These are phyloP conservation scores for Mythimna loreyi DNA, from an alignment of 2,888 invertebrate genomes.

Conservation along the genomic window DNA sequence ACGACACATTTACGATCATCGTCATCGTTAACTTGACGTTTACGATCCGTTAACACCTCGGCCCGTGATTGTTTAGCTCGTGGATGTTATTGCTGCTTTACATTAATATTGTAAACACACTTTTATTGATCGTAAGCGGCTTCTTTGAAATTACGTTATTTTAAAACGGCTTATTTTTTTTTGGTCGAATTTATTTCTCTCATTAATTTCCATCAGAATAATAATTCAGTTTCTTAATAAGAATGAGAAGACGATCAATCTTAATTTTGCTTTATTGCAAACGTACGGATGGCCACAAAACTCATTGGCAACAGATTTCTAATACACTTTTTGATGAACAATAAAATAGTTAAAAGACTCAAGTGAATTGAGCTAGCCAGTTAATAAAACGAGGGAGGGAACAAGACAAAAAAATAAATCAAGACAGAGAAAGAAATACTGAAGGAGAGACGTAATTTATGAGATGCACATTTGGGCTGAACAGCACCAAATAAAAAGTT, in stretches of 20 bases:
- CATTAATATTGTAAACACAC: slow-evolving; percentile 82
- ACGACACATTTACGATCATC: slow-evolving; percentile 87
- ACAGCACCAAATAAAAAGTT: slow-evolving; percentile 87
- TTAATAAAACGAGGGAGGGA: slow-evolving; percentile 82
- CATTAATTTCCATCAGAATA: slow-evolving; percentile 27
- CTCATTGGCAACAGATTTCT: slow-evolving; percentile 67
- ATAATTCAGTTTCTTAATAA: background rate
- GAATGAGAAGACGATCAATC: slow-evolving; percentile 10
- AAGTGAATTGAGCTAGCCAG: slow-evolving; percentile 80
- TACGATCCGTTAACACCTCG: slow-evolving; percentile 87
- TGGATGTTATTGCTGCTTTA: slow-evolving; percentile 77
- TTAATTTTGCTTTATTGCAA: slow-evolving; percentile 28
- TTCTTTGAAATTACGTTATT: slow-evolving; percentile 33
- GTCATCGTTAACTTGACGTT: slow-evolving; percentile 87
- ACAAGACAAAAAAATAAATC: slow-evolving; percentile 80
- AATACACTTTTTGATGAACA: slow-evolving; percentile 75
- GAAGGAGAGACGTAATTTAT: slow-evolving; percentile 88
- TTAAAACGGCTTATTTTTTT: slow-evolving; percentile 17
- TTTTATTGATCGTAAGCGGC: slow-evolving; percentile 55
- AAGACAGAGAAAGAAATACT: slow-evolving; percentile 83
- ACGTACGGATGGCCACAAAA: slow-evolving; percentile 15
- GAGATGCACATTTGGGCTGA: slow-evolving; percentile 89
- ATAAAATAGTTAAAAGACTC: slow-evolving; percentile 78
- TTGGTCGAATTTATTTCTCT: slow-evolving; percentile 9
- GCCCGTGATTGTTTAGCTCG: slow-evolving; percentile 79